A percentile compares a stretch with the other conserved stretches of the same genome.
Conservation (phyloP, 2,797 vertebrate genomes). For the Echiichthys vipera region DNA sequence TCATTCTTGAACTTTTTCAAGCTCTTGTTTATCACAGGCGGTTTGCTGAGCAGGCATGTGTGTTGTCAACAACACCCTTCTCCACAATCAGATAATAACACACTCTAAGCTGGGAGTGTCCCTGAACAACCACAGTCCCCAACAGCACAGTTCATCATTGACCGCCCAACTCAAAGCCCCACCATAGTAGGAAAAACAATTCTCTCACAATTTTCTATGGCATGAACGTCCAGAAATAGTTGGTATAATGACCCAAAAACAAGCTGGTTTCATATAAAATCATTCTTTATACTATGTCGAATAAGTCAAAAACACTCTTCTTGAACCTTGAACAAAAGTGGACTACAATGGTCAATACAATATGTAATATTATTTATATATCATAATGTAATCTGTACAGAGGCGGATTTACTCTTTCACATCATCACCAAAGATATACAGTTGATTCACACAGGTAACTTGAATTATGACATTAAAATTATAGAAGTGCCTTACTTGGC, state of each 20-base stretch:
- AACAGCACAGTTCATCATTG: constrained; percentile 37
- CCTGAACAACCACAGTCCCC: constrained; percentile 16
- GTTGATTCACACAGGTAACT: background rate
- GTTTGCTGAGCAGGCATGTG: constrained; percentile 38
- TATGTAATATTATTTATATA: background rate
- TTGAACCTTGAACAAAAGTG: background rate
- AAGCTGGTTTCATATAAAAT: background rate
- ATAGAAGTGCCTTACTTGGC: constrained; percentile 76
- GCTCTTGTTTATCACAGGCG: constrained; percentile 4
- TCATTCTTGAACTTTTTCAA: background rate
- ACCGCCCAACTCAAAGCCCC: constrained; percentile 5
- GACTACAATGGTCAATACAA: background rate
- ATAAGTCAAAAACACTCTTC: background rate
- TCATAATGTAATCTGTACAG: background rate
- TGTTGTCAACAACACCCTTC: constrained; percentile 46
- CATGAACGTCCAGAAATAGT: background rate
- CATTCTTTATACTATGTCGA: background rate
- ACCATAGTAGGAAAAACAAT: constrained; percentile 17
- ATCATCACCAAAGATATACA: background rate
- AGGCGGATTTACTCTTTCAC: background rate
- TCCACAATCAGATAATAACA: constrained; percentile 66
- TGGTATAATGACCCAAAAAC: background rate
- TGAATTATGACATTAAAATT: background rate
- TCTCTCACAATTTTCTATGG: background rate
- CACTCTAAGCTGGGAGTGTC: constrained; percentile 38